Evolutionary conservation across 2,113 vertebrate species (phyloP).

Genomic region (Mormyrus lacerda): DNA sequence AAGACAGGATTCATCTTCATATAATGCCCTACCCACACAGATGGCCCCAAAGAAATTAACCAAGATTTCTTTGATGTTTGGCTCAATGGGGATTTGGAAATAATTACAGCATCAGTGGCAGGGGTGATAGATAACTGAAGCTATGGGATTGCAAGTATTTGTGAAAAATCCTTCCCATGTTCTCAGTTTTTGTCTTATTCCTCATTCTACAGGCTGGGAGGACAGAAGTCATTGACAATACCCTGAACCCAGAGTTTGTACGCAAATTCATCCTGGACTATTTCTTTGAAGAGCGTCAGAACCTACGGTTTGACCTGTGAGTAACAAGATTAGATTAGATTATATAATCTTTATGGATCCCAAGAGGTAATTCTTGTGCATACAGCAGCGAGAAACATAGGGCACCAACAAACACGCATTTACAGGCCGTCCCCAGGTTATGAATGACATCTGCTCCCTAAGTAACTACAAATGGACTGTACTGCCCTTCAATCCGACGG

Average conservation of each 20-base stretch:
- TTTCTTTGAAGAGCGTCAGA: constrained; percentile 63
- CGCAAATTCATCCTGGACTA: constrained; percentile 86
- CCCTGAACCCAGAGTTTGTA: constrained; percentile 95
- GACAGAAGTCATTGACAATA: constrained; percentile 98
- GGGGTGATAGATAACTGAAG: neutral
- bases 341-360: neutral
- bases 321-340: constrained; percentile 40
- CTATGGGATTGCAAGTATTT: neutral
- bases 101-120: neutral
- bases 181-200: neutral
- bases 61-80: neutral
- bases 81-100: neutral
- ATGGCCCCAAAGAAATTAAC: neutral
- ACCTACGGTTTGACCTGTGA: constrained; percentile 95
- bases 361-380: neutral
- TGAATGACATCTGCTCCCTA: neutral
- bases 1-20: neutral
- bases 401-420: neutral
- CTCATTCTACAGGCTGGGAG: constrained; percentile 76
- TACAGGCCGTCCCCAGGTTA: neutral
- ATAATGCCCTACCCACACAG: neutral
- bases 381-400: neutral
- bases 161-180: neutral
- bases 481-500: too few species aligned
- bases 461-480: neutral